Evolutionary conservation across 2,888 invertebrate genomes (phyloP).

Genomic region (Pseudanteris insignis): DNA sequence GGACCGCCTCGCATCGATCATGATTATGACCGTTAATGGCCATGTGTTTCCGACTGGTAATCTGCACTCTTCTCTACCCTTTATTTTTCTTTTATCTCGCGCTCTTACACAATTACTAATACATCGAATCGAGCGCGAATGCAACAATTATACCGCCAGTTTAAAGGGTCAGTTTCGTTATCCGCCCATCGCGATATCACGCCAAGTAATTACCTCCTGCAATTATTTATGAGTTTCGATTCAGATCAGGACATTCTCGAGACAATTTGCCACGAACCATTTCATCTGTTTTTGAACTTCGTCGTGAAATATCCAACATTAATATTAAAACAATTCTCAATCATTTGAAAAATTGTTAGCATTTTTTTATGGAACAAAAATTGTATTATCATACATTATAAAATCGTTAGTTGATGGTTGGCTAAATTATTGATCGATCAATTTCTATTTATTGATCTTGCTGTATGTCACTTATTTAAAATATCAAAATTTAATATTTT

Average conservation of each 20-base stretch:
- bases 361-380: too few species aligned
- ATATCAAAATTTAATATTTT: too few species aligned
- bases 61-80: constrained; percentile 12
- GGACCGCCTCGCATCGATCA: constrained; percentile 57
- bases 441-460: too few species aligned
- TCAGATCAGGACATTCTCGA: constrained; percentile 41
- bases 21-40: constrained; percentile 64
- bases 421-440: too few species aligned
- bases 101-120: constrained; percentile 37
- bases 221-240: constrained; percentile 57
- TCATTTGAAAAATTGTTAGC: too few species aligned
- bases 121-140: constrained; percentile 26
- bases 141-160: constrained; percentile 40
- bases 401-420: too few species aligned
- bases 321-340: too few species aligned
- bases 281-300: too few species aligned
- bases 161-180: constrained; percentile 44
- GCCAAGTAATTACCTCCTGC: constrained; percentile 55
- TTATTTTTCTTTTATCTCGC: constrained; percentile 32
- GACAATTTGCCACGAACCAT: constrained; percentile 23
- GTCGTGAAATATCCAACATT: too few species aligned
- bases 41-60: constrained; percentile 55
- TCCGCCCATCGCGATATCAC: constrained; percentile 49
- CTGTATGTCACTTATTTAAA: too few species aligned
- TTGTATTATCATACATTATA: too few species aligned